A percentile compares a stretch with the other conserved stretches of the same genome.
phyloP scores from a whole-genome alignment of 2,113 vertebrate genomes.

The Ctenomys sociabilis region DNA sequence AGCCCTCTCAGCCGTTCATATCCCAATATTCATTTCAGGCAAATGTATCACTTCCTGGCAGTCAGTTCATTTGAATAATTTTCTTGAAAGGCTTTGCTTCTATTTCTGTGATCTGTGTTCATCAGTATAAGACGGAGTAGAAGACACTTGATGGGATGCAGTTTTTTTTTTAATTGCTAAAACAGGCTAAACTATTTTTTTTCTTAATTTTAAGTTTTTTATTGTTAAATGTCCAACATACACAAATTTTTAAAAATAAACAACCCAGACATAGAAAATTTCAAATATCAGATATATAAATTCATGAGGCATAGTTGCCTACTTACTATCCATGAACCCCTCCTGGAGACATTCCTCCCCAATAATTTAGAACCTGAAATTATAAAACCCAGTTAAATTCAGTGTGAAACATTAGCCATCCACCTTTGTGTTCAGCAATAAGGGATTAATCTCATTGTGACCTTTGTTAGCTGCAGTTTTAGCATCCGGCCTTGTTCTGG shows the following conservation, averaged over 20 bases:
- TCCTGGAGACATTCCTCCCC: neutral
- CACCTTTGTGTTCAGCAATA: neutral
- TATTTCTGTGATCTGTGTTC: neutral
- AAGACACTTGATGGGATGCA: neutral
- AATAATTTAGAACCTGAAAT: neutral
- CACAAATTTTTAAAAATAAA: neutral
- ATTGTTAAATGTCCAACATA: constrained; percentile 23
- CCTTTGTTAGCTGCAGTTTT: neutral
- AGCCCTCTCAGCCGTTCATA: neutral
- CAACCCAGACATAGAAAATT: neutral
- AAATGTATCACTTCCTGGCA: neutral
- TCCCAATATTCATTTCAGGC: neutral
- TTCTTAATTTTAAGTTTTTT: constrained; percentile 26
- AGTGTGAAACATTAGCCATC: neutral
- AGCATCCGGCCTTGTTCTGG: neutral
- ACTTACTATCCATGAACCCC: neutral
- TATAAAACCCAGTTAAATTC: neutral
- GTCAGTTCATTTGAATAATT: neutral
- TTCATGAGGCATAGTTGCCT: neutral
- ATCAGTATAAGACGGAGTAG: neutral
- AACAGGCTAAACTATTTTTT: neutral
- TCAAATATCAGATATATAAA: neutral
- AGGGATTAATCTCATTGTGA: neutral
- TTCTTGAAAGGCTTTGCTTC: constrained; percentile 44
- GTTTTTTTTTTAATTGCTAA: neutral